A percentile compares a stretch with the other conserved stretches of the same genome.
phyloP scores from a whole-genome alignment of 2,113 vertebrate species.

The Hypocryptadius cinnamomeus region DNA sequence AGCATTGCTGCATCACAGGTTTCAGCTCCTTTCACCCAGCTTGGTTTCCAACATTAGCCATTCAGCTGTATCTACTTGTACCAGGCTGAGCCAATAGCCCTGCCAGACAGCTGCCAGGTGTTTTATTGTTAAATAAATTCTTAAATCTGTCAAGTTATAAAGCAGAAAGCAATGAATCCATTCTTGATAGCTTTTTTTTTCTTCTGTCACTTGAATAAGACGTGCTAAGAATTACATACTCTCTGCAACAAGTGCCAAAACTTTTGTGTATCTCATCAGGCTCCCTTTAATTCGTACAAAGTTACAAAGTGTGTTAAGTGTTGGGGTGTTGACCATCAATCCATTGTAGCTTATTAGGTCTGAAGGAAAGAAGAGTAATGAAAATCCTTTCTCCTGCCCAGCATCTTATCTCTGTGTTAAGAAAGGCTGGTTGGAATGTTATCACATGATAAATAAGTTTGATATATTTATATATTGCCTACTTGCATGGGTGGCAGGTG shows the following conservation, averaged over 20 bases:
- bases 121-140: slow-evolving; percentile 3
- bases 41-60: background rate
- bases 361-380: background rate
- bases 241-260: background rate
- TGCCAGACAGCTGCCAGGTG: background rate
- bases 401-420: background rate
- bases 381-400: background rate
- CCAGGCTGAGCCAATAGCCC: background rate
- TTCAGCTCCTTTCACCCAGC: background rate
- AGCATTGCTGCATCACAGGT: background rate
- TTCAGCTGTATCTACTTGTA: background rate
- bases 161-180: background rate
- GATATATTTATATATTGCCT: background rate
- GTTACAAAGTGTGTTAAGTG: accelerated
- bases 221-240: background rate
- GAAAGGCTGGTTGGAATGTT: background rate
- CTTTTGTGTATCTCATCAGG: background rate
- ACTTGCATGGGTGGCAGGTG: background rate
- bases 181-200: background rate
- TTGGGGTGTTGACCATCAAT: background rate
- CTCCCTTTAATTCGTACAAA: background rate
- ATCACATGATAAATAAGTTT: background rate
- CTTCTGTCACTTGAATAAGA: background rate
- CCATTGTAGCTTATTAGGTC: background rate
- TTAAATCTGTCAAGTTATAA: background rate